Evolutionary conservation across 2,888 invertebrate genomes (phyloP), one percentile per base, ranked within the genome.

Genomic region (Euproctis similis): DNA sequence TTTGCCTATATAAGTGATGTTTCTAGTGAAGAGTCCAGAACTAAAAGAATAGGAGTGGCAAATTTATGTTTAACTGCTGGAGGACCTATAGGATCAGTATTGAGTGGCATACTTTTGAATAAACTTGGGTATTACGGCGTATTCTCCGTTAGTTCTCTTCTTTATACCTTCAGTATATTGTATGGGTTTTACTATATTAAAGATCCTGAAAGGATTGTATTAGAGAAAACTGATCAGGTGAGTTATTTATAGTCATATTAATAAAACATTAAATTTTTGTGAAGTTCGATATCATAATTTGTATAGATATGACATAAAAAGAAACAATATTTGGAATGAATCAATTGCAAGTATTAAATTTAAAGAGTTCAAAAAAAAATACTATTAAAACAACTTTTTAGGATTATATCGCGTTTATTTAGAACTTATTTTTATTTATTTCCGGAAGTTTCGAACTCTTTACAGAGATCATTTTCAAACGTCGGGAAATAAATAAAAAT

Each of bases 1-100:
- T 86, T 88, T 69, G 86, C 87, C 36, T 89, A 89, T 44, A 81
- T 90, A 1, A 82, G 88, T 53, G 87, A 88, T 35, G 68, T 87
- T 24, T 85, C 88, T 2, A 76, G 73, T 43, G 73, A 80, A 11
- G 82, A 87, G 31, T 68, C 82, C 0, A 82, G 89, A 49, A 90
- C 90, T 0, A 73, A 86, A 27, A 64, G 89, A 43, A 84, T 90
- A 4, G 88, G 89, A 2, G 69, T 89, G n/a, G 74, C 76, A 0
- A 80, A 78, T 36, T 53, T 82, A 21, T 81, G 81, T 39, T 42
- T 78, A 8, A 78, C 80, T 2, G 73, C 72, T 2, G 82, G 80
- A 1, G 62, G 64, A 0, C 81, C 81, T 0, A 68, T 81, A 25
- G 82, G 81, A 8, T 68, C 72, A 1, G 76, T 76, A 14, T 50